Percentiles rank a stretch among this genome's conserved stretches.
Evolutionary conservation across 2,113 vertebrate genomes (phyloP).

Genomic region (Eurystomus gularis): DNA sequence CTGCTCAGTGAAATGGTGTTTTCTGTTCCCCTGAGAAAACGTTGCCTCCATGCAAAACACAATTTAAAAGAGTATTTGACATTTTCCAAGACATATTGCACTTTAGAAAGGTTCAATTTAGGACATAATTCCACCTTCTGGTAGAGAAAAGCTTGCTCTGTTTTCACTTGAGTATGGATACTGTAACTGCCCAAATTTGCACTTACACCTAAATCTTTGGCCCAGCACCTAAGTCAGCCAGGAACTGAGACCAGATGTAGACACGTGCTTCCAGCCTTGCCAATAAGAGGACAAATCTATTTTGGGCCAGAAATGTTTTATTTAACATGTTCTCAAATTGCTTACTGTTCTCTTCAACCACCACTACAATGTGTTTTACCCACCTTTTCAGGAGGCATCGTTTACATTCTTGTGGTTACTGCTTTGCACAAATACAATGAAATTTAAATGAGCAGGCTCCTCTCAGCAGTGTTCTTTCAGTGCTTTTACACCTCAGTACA

Average conservation of each 20-base stretch:
- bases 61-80: background rate
- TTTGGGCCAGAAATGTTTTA: background rate
- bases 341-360: background rate
- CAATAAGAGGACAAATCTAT: background rate
- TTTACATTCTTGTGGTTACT: background rate
- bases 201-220: background rate
- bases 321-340: background rate
- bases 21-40: background rate
- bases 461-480: background rate
- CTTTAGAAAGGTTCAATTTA: background rate
- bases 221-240: background rate
- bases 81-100: background rate
- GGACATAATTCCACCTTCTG: background rate
- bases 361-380: background rate
- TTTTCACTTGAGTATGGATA: background rate
- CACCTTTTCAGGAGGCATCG: background rate
- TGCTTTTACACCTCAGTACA: background rate
- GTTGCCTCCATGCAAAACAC: background rate
- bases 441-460: background rate
- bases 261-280: background rate
- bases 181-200: background rate
- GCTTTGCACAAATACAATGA: background rate
- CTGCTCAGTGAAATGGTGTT: background rate
- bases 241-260: background rate
- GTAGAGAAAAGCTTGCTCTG: background rate